Evolutionary conservation across 1,140 invertebrate species (phyloP).

Genomic region (Hirudo medicinalis): DNA sequence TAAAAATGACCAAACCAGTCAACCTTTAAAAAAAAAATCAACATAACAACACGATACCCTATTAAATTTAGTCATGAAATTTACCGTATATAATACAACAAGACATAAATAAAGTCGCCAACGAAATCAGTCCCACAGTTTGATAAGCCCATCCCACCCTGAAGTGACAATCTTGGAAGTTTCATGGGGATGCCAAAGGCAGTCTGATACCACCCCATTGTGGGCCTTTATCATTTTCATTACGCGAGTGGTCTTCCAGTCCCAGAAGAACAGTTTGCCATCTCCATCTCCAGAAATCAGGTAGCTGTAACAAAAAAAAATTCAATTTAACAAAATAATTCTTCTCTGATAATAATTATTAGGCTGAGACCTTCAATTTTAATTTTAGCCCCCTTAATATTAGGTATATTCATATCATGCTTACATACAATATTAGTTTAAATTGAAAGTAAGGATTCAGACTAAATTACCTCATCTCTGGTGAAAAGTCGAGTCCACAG

Average conservation of each 20-base stretch:
- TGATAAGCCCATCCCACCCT: slow-evolving; percentile 92
- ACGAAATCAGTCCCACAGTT: slow-evolving; percentile 75
- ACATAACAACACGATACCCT: too few species aligned
- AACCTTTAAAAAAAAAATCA: too few species aligned
- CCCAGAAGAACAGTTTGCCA: slow-evolving; percentile 96
- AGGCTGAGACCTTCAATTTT: too few species aligned
- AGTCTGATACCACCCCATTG: slow-evolving; percentile 84
- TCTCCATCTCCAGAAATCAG: slow-evolving; percentile 97
- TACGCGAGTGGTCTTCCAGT: slow-evolving; percentile 96
- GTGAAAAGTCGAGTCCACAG: slow-evolving; percentile 89
- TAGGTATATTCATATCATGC: too few species aligned
- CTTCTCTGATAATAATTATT: too few species aligned
- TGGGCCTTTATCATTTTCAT: slow-evolving; percentile 98
- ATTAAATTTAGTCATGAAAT: too few species aligned
- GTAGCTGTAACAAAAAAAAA: slow-evolving; percentile 55
- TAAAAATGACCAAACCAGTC: too few species aligned
- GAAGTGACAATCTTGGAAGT: slow-evolving; percentile 87
- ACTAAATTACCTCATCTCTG: slow-evolving; percentile 74
- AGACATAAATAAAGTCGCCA: not conserved
- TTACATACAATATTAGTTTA: too few species aligned
- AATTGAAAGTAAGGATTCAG: too few species aligned
- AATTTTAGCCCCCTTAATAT: too few species aligned
- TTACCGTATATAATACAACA: too few species aligned
- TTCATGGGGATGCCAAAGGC: slow-evolving; percentile 97
- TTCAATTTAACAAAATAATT: too few species aligned